Base-by-base conservation (phyloP, 2,113 vertebrate genomes). In the Sceloporus tristichus region DNA sequence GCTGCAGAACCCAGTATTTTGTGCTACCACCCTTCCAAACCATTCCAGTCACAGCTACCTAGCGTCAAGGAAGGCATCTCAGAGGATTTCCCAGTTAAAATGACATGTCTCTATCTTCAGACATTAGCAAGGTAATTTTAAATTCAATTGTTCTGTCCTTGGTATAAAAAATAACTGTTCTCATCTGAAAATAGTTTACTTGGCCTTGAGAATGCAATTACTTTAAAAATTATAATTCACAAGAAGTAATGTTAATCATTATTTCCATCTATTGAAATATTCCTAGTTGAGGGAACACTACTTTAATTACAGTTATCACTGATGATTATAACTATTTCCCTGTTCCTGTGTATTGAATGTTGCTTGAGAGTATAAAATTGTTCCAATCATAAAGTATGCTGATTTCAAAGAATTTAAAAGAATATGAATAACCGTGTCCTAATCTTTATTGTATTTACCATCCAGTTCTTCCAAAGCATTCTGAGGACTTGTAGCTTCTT, bases 101-200 rank as follows among this genome's bases (percentile, higher is more conserved):
- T 99, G 97, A 98, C 98, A 88, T 99, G 99, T 92, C 98, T 99
- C 25, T 99, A 99, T 95, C 95, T 99, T 7, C 99, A 99, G 95
- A 99, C 98, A 5, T 95, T 99, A 91, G 98, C 98, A 84, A 98
- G 99, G 97, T 98, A 96, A 91, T 10, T 18, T 82, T 23, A 0
- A 2, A 40, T 27, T 65, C 7, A 4, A 21, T 19, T 23, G 5
- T 5, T 1, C 19, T 38, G n/a, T n/a, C 16, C 10, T 53, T 53
- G 16, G 16, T 56, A 21, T 65, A 85, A 78, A 83, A 90, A 89
- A 79, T 19, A 1, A 9, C 1, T 53, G 0, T 59, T 4, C 1
- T 65, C 48, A 88, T 78, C 9, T 71, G 82, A 90, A 87, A 62
- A 18, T 75, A 54, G n/a, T 0, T 3, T 29, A 78, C 16, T 62